Evolutionary conservation across 2,888 invertebrate genomes (phyloP), one percentile per base, ranked within the genome.

Genomic region (Strigamia maritima): DNA sequence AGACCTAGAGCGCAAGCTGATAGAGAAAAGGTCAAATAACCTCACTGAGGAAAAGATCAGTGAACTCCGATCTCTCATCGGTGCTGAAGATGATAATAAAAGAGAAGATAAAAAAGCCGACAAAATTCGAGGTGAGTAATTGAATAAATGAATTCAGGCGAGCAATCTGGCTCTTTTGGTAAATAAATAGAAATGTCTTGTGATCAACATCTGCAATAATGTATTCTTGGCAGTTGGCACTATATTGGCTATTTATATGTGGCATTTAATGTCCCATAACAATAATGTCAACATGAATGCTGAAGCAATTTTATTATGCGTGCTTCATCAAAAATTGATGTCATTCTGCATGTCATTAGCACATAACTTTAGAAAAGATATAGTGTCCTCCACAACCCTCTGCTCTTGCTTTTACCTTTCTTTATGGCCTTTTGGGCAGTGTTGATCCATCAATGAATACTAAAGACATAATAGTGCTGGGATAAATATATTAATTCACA

Each of bases 1-100:
- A 24, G 24, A 65, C 7, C n/a, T 78, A 3, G 78, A 78, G 19
- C 19, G 65, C n/a, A 26, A 24, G 16, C 19, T 78, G 54, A 28
- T n/a, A 10, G 78, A 78, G 19, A 78, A 78, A 35, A 24, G 78
- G 31, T 22, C 60, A 10, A 28, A n/a, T 7, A 28, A 22, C 10
- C 78, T 65, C n/a, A 35, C 22, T 10, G 78, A 78, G 22, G 78
- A 78, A 24, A n/a, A 24, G 16, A 31, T 78, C n/a, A 65, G n/a
- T 22, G 19, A 65, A 19, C 22, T 78, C 7, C 3, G 65, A 22
- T 26, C 40, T 26, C 26, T 78, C 19, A 54, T 78, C 28, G 78
- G 78, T 12, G 54, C 31, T 10, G 78, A 78, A 60, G n/a, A 19
- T 14, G 38, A 38, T 10, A 44, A 44, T 44, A 44, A 44, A 44